Conservation (phyloP, 2,797 vertebrate genomes). For the Etheostoma perlongum region DNA sequence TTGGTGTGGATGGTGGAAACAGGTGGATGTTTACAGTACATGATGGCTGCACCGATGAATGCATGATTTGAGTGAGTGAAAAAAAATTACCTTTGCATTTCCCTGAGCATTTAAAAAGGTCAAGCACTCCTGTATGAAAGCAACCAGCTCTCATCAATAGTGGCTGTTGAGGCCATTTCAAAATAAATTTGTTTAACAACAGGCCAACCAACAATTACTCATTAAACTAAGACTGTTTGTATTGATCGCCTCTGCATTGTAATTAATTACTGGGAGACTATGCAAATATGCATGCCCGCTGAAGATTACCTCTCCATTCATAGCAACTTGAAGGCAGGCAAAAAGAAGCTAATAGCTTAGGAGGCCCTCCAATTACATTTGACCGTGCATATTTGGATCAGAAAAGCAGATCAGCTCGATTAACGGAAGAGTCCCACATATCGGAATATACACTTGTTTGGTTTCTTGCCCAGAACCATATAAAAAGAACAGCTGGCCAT, state of each 20-base stretch:
- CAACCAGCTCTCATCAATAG: constrained; percentile 43
- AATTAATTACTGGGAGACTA: constrained; percentile 44
- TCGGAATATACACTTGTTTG: neutral
- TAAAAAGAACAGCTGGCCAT: neutral
- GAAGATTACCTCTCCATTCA: constrained; percentile 46
- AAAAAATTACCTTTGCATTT: constrained; percentile 26
- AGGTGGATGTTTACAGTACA: constrained; percentile 13
- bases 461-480: neutral
- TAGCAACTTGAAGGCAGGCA: constrained; percentile 22
- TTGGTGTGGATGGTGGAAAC: constrained; percentile 8
- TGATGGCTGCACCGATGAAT: constrained; percentile 33
- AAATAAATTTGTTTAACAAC: constrained; percentile 54
- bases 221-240: constrained; percentile 52
- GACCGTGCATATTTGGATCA: constrained; percentile 29
- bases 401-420: constrained; percentile 14
- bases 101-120: constrained; percentile 42
- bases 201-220: constrained; percentile 40
- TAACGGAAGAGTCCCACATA: constrained; percentile 5
- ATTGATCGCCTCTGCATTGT: constrained; percentile 35
- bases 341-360: constrained; percentile 14
- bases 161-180: constrained; percentile 41
- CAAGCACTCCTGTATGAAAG: constrained; percentile 37
- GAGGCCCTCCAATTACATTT: constrained; percentile 10
- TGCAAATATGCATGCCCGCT: constrained; percentile 43
- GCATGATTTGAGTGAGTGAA: constrained; percentile 36